Base-by-base conservation (phyloP, 2,113 vertebrate genomes). In the Okapia johnstoni region DNA sequence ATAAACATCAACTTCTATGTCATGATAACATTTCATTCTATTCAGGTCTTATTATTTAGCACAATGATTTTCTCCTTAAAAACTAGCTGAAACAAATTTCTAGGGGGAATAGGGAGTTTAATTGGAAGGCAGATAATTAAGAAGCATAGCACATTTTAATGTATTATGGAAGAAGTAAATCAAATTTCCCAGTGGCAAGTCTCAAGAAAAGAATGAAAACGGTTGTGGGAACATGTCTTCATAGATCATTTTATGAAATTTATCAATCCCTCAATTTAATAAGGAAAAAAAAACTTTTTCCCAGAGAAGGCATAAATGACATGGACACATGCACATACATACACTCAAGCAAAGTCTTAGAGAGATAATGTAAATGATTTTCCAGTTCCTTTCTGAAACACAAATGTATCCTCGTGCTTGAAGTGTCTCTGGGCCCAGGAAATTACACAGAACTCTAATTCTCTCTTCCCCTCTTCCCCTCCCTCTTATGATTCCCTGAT, bases 111-210 rank as follows among this genome's bases (percentile, higher is more conserved):
- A 85, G 5, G 48, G 19, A n/a, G 87, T 92, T 83, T 83, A 94
- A 95, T 79, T 95, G 21, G 43, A 97, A 89, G 30, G 25, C 48
- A 91, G 58, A 79, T 93, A 90, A 94, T 94, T 96, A 89, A 86
- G 33, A 61, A 88, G 40, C 28, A 52, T 73, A 21, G 48, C n/a
- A 89, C 9, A 77, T 83, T 76, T 77, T 95, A 36, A 79, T 85
- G n/a, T 88, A 26, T 70, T 80, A 76, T n/a, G 50, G 48, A 30
- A 85, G n/a, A 85, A 14, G 54, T 70, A 91, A 88, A 95, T 81
- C 85, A 81, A 63, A 81, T 55, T 95, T 88, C 76, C 57, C 54
- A 79, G 36, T 89, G 58, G 52, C 23, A 11, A 10, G 3, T 14
- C 33, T 40, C 83, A 81, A 50, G 57, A 97, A 23, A 94, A 84